Percentiles rank a stretch among this genome's conserved stretches.
Conservation (phyloP, 2,113 vertebrate species). For the Formicarius rufipectus region DNA sequence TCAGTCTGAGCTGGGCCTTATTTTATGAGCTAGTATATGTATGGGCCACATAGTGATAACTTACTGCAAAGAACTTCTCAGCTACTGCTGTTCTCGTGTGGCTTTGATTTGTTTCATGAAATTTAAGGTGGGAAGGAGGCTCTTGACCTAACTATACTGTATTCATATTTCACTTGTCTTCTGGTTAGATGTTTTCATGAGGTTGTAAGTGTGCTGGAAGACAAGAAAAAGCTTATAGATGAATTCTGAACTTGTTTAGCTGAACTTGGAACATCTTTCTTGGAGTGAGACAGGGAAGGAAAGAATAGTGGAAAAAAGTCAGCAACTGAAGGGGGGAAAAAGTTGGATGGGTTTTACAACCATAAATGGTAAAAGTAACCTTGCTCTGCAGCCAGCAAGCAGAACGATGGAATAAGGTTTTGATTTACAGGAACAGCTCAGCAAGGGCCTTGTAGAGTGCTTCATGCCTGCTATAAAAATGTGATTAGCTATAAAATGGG, state of each 20-base stretch:
- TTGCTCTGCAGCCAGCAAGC: constrained; percentile 66
- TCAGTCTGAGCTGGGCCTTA: not conserved
- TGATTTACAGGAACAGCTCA: constrained; percentile 80
- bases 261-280: constrained; percentile 70
- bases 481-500: constrained; percentile 79
- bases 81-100: not conserved
- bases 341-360: constrained; percentile 76
- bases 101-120: not conserved
- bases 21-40: not conserved
- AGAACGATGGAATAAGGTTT: constrained; percentile 75
- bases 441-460: constrained; percentile 73
- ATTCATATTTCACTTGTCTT: not conserved
- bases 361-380: constrained; percentile 84
- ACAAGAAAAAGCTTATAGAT: not conserved
- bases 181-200: not conserved
- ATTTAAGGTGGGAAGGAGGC: not conserved
- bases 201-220: not conserved
- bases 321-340: constrained; percentile 50
- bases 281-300: constrained; percentile 34
- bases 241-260: constrained; percentile 37
- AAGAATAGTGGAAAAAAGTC: constrained; percentile 58
- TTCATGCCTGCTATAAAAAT: constrained; percentile 78
- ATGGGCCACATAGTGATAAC: not conserved
- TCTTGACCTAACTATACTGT: not conserved
- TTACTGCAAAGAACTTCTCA: not conserved